Conservation (phyloP, 1,140 invertebrate genomes). For the Camponotus vicinus region DNA sequence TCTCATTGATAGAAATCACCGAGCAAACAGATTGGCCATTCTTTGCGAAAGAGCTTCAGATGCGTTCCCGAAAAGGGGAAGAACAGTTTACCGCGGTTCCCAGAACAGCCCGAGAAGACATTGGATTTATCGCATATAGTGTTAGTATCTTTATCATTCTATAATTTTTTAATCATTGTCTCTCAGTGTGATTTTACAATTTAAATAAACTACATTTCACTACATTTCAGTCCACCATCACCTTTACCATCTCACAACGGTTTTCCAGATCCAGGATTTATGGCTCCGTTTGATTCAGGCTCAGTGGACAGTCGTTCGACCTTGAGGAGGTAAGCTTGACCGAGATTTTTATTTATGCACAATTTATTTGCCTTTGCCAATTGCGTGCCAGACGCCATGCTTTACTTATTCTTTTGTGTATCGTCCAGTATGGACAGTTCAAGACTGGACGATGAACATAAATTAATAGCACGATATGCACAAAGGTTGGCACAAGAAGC, state of each 20-base stretch:
- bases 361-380: conserved; percentile 54
- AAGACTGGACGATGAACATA: conserved; percentile 96
- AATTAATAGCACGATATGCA: conserved; percentile 98
- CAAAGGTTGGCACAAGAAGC: conserved; percentile 96
- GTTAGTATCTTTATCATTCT: conserved; percentile 87
- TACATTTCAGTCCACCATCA: conserved; percentile 91
- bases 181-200: conserved; percentile 52
- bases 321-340: conserved; percentile 86
- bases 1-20: conserved; percentile 89
- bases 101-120: conserved; percentile 96
- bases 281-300: conserved; percentile 91
- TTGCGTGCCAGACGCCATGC: conserved; percentile 54
- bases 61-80: conserved; percentile 96
- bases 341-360: conserved; percentile 39
- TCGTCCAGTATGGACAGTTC: conserved; percentile 86
- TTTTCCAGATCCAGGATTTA: conserved; percentile 91
- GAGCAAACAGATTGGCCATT: conserved; percentile 96
- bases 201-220: conserved; percentile 55
- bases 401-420: conserved; percentile 72
- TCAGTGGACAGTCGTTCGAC: conserved; percentile 94
- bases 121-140: conserved; percentile 98
- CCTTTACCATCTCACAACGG: conserved; percentile 96
- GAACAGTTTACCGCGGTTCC: conserved; percentile 93
- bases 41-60: conserved; percentile 97
- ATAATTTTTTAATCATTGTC: not conserved